These are phyloP conservation scores for Panulirus ornatus DNA, from an alignment of 1,140 invertebrate species.

Conservation along the genomic window DNA sequence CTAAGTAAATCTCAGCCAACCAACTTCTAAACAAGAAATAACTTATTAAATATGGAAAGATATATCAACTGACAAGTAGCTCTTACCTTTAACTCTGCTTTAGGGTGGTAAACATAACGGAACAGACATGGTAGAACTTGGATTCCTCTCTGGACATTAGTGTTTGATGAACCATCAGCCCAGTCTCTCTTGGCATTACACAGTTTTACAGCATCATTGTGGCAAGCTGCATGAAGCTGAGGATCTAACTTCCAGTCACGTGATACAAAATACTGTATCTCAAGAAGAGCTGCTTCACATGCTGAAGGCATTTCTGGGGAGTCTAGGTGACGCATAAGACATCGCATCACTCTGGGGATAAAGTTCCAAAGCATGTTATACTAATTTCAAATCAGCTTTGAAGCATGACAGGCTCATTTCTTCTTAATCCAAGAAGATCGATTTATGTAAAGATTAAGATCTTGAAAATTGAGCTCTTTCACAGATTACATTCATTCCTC, in stretches of 20 bases:
- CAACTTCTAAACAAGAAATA: not conserved
- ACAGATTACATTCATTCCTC: too few relatives aligned
- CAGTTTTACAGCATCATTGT: constrained; percentile 88
- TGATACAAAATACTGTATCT: constrained; percentile 98
- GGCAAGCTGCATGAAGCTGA: constrained; percentile 91
- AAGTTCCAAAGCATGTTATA: not conserved
- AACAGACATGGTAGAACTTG: constrained; percentile 95
- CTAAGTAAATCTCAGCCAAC: too few relatives aligned
- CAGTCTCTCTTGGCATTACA: constrained; percentile 91
- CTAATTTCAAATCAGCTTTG: not conserved
- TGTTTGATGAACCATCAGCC: constrained; percentile 81
- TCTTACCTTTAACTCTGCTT: constrained; percentile 82
- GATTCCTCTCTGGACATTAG: constrained; percentile 85
- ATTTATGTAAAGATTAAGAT: too few relatives aligned
- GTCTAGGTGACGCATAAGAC: constrained; percentile 94
- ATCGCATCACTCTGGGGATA: constrained; percentile 89
- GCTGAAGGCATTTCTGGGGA: constrained; percentile 90
- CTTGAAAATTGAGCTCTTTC: too few relatives aligned
- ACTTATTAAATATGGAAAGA: not conserved
- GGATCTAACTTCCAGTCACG: constrained; percentile 96
- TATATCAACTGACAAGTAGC: not conserved
- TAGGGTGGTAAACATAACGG: constrained; percentile 87
- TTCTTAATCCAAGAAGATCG: too few relatives aligned
- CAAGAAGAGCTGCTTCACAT: constrained; percentile 93
- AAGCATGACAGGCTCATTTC: too few relatives aligned